Evolutionary conservation across 2,888 invertebrate genomes (phyloP).

Genomic region (Pyrrhia umbra): DNA sequence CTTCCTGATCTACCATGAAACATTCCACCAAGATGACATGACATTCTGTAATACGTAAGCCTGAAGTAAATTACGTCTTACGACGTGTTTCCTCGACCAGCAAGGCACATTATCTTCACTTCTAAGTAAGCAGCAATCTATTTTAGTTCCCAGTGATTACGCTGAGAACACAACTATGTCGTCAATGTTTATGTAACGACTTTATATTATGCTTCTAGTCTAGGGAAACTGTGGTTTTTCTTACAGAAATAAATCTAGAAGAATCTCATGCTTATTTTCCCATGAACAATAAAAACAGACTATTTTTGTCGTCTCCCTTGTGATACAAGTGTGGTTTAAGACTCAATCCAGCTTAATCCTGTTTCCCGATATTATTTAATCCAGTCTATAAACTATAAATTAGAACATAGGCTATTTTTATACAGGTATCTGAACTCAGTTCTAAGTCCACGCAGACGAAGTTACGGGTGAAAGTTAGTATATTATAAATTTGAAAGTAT

Average conservation of each 20-base stretch:
- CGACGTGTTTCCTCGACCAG: conserved; percentile 34
- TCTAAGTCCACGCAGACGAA: no score
- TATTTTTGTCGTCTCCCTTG: not conserved
- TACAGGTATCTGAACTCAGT: no score
- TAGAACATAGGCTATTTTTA: not conserved
- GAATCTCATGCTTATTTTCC: no score
- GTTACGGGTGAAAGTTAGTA: no score
- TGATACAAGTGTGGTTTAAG: not conserved
- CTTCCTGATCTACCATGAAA: conserved; percentile 20
- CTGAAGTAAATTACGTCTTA: conserved; percentile 37
- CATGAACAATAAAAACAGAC: no score
- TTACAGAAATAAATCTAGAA: not conserved
- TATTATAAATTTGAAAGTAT: no score
- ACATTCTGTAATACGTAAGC: conserved; percentile 35
- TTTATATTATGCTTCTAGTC: conserved; percentile 22
- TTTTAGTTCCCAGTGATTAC: conserved; percentile 28
- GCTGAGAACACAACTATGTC: not conserved
- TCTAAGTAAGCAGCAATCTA: conserved; percentile 23
- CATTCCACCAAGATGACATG: conserved; percentile 28
- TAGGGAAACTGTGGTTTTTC: conserved; percentile 7
- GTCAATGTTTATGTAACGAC: conserved; percentile 40
- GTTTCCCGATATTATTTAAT: not conserved
- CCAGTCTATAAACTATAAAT: not conserved
- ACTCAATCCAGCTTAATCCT: no score
- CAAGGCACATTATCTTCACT: conserved; percentile 26